Evolutionary conservation across 2,113 vertebrate species (phyloP).

Genomic region (Delphinus delphis): DNA sequence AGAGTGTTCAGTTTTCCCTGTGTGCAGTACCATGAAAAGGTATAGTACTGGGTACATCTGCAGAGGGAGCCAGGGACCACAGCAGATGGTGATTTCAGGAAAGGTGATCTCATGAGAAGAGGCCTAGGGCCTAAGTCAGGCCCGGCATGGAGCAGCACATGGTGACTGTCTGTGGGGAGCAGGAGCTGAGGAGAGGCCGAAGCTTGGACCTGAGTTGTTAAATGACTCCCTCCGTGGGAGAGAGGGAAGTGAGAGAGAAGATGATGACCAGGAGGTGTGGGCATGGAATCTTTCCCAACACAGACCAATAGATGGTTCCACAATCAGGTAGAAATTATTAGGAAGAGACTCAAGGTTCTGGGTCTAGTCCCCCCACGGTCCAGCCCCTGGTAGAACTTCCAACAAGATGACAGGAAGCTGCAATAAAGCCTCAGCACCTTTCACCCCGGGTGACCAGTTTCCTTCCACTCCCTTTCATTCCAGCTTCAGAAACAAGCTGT

Average conservation of each 20-base stretch:
- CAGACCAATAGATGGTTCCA: neutral
- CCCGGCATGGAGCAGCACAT: neutral
- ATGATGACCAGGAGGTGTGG: neutral
- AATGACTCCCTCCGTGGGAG: neutral
- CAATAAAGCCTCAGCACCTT: neutral
- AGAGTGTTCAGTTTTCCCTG: no score
- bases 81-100: neutral
- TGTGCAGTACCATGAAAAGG: neutral
- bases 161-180: neutral
- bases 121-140: neutral
- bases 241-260: neutral
- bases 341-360: no score
- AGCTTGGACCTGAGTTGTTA: neutral
- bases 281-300: neutral
- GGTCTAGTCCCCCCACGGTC: neutral
- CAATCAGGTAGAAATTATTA: neutral
- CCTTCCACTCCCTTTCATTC: neutral
- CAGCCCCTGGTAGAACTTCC: neutral
- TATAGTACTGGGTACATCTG: no score
- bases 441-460: neutral
- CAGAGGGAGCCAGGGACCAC: neutral
- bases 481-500: neutral
- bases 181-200: neutral
- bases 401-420: neutral
- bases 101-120: neutral